phyloP scores from a whole-genome alignment of 1,140 invertebrate species.

The Leptoteleia sp. region DNA sequence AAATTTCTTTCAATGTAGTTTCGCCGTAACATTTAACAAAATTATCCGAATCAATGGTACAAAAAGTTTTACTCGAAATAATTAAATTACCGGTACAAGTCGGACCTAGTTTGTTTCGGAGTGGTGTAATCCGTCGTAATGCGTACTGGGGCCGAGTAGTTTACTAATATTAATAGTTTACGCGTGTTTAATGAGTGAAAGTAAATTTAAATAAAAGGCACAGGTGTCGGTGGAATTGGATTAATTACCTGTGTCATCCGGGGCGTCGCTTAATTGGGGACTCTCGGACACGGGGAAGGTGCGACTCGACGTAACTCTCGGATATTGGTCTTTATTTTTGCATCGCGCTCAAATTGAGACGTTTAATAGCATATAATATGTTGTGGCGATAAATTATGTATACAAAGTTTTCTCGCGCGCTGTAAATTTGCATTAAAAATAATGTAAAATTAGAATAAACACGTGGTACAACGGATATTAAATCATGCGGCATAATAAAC shows the following conservation, averaged over 20 bases:
- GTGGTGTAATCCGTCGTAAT: not conserved
- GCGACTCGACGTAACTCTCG: not conserved
- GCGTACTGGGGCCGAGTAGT: constrained; percentile 15
- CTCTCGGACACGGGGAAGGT: constrained; percentile 15
- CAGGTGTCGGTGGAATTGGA: constrained; percentile 45
- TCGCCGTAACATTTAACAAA: too few relatives aligned
- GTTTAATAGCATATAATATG: constrained; percentile 52
- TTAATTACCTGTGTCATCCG: constrained; percentile 53
- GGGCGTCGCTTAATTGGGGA: constrained; percentile 33
- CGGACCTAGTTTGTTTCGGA: too few relatives aligned
- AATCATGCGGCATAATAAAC: too few relatives aligned
- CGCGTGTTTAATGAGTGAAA: constrained; percentile 46
- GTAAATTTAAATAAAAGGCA: constrained; percentile 51
- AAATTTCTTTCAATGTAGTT: too few relatives aligned
- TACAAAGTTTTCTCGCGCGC: too few relatives aligned
- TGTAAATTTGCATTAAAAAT: too few relatives aligned
- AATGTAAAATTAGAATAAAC: too few relatives aligned
- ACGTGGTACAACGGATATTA: too few relatives aligned
- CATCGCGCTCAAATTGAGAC: constrained; percentile 42
- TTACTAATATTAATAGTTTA: constrained; percentile 61
- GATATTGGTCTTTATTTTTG: constrained; percentile 43
- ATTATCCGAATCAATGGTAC: too few relatives aligned
- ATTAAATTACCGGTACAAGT: too few relatives aligned
- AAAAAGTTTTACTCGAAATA: too few relatives aligned
- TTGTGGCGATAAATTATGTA: constrained; percentile 47